Evolutionary conservation across 2,113 vertebrate species (phyloP).

Genomic region (Phasianus colchicus): DNA sequence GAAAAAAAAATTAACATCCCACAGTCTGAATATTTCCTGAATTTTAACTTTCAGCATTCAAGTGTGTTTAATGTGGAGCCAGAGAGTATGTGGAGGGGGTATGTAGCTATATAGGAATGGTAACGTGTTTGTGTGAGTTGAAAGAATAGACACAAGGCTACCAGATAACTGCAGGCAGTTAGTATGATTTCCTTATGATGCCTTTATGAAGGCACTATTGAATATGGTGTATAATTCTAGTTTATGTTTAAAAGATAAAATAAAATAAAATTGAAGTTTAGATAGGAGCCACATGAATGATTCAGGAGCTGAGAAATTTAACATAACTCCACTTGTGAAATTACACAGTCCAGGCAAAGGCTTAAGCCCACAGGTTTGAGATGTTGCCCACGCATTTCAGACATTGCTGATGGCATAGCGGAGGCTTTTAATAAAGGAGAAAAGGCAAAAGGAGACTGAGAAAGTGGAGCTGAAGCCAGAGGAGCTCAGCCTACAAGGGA

Average conservation of each 20-base stretch:
- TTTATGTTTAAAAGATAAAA: neutral
- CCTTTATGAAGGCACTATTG: neutral
- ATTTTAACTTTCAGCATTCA: neutral
- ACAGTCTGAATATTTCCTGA: neutral
- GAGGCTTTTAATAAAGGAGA: neutral
- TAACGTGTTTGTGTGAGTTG: neutral
- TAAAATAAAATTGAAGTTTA: neutral
- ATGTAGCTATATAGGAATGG: neutral
- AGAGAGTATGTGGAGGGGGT: neutral
- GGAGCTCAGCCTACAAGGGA: neutral
- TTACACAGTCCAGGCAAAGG: neutral
- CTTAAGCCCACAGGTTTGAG: neutral
- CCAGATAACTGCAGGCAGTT: neutral
- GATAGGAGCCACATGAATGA: neutral
- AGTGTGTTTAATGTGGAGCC: fast-evolving
- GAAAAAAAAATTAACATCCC: neutral
- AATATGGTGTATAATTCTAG: neutral
- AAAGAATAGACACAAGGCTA: neutral
- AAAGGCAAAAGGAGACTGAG: neutral
- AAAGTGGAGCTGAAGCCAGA: neutral
- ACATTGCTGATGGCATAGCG: neutral
- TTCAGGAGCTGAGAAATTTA: neutral
- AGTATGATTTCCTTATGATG: neutral
- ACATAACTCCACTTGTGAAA: neutral
- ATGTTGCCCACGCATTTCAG: too few species aligned